Evolutionary conservation across 2,113 vertebrate genomes (phyloP).

Genomic region (Xiphophorus hellerii): DNA sequence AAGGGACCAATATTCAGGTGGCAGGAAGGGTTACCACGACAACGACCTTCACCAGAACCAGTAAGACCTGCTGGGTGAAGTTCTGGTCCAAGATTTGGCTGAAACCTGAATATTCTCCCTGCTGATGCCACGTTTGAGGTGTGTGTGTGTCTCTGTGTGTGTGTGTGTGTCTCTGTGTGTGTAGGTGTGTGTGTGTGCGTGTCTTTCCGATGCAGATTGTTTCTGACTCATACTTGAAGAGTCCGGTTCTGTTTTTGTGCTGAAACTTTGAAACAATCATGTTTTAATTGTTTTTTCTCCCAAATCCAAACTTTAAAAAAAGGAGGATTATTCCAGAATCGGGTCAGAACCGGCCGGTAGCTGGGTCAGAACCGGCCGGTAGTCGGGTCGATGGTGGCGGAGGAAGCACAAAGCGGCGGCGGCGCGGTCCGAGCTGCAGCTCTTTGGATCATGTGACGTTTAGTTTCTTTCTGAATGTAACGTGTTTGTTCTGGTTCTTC

Average conservation of each 20-base stretch:
- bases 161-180: too few species aligned
- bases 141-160: too few species aligned
- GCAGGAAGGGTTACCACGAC: too few species aligned
- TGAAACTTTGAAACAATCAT: not conserved
- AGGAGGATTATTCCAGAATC: not conserved
- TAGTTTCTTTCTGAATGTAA: constrained; percentile 58
- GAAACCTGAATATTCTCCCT: not conserved
- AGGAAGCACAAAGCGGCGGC: too few species aligned
- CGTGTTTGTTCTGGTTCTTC: too few species aligned
- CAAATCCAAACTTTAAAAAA: too few species aligned
- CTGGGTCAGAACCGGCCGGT: not conserved
- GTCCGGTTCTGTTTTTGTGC: constrained; percentile 4
- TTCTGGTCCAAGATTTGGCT: not conserved
- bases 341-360: too few species aligned
- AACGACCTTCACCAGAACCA: too few species aligned
- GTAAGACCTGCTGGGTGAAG: too few species aligned
- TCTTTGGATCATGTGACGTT: not conserved
- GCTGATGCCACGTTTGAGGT: not conserved
- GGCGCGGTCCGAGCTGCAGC: not conserved
- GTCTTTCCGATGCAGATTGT: not conserved
- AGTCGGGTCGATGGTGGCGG: too few species aligned
- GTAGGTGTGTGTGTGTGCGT: not conserved
- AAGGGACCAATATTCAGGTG: too few species aligned
- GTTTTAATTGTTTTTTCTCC: not conserved
- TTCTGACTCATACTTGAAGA: not conserved